Percentiles rank a stretch among this genome's conserved stretches.
Conservation (phyloP, 2,797 vertebrate genomes). For the Mus caroli region DNA sequence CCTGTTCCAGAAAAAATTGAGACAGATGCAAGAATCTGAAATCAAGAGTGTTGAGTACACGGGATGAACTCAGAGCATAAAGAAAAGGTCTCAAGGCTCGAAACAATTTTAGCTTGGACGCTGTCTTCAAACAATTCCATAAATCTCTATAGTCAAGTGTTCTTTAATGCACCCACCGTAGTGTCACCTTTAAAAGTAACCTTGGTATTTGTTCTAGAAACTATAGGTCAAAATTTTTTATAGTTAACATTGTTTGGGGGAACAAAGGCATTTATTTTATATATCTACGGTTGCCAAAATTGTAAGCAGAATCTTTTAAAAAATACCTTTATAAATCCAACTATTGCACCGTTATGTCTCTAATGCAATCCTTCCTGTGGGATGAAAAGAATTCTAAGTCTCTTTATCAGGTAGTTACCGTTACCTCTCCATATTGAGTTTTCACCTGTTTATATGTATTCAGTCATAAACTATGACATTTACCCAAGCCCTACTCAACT, state of each 20-base stretch:
- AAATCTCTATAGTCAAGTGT: constrained; percentile 47
- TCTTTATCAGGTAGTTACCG: constrained; percentile 72
- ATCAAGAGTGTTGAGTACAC: not conserved
- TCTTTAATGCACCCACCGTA: constrained; percentile 53
- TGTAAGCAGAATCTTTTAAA: constrained; percentile 13
- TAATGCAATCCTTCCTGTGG: constrained; percentile 61
- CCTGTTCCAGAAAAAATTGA: not conserved
- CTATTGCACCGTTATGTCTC: constrained; percentile 53
- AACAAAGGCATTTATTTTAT: constrained; percentile 60
- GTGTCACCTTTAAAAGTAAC: constrained; percentile 54
- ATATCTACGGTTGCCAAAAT: constrained; percentile 58
- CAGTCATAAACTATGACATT: constrained; percentile 78
- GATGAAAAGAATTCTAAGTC: constrained; percentile 69
- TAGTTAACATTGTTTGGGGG: constrained; percentile 63
- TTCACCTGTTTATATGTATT: constrained; percentile 75
- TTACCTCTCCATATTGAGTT: constrained; percentile 74
- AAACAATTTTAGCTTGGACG: constrained; percentile 24
- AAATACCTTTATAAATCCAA: constrained; percentile 46
- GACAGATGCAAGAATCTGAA: constrained; percentile 9
- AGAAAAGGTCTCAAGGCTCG: constrained; percentile 39
- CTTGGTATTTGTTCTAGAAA: constrained; percentile 60
- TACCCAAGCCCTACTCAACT: constrained; percentile 71
- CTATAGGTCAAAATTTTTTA: constrained; percentile 46
- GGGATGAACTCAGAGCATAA: not conserved
- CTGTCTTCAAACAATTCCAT: constrained; percentile 35